Evolutionary conservation across 2,888 invertebrate genomes (phyloP).

Genomic region (Hirudinaria manillensis): DNA sequence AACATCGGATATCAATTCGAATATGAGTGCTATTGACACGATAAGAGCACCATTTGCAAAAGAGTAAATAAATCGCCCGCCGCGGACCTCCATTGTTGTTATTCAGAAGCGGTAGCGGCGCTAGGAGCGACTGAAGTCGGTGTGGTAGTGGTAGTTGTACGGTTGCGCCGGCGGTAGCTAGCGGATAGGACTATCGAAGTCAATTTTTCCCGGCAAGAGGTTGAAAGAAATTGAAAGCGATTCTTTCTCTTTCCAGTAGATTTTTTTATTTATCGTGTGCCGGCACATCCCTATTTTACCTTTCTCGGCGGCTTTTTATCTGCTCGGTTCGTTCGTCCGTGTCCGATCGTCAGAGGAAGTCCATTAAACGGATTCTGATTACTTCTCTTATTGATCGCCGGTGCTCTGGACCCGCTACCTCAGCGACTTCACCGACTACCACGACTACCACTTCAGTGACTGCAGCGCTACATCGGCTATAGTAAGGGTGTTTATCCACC

Average conservation of each 20-base stretch:
- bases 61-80: not conserved
- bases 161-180: too few species aligned
- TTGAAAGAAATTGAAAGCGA: too few species aligned
- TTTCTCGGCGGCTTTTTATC: slow-evolving; percentile 7
- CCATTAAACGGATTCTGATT: not conserved
- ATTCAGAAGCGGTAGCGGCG: too few species aligned
- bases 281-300: slow-evolving; percentile 15
- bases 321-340: slow-evolving; percentile 5
- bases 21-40: not conserved
- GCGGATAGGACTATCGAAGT: too few species aligned
- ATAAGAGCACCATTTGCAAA: slow-evolving; percentile 13
- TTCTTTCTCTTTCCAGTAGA: not conserved
- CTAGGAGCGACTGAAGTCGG: too few species aligned
- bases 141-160: too few species aligned
- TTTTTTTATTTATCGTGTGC: not conserved
- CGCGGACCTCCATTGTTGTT: too few species aligned
- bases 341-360: slow-evolving; percentile 4
- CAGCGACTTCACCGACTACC: not conserved
- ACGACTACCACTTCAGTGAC: not conserved
- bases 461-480: not conserved
- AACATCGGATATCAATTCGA: slow-evolving; percentile 18
- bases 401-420: not conserved
- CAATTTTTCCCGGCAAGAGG: too few species aligned
- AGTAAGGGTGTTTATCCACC: not conserved
- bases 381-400: not conserved